Evolutionary conservation across 2,113 vertebrate species (phyloP), one percentile per base, ranked within the genome.

Genomic region (Mesoclemmys tuberculata): DNA sequence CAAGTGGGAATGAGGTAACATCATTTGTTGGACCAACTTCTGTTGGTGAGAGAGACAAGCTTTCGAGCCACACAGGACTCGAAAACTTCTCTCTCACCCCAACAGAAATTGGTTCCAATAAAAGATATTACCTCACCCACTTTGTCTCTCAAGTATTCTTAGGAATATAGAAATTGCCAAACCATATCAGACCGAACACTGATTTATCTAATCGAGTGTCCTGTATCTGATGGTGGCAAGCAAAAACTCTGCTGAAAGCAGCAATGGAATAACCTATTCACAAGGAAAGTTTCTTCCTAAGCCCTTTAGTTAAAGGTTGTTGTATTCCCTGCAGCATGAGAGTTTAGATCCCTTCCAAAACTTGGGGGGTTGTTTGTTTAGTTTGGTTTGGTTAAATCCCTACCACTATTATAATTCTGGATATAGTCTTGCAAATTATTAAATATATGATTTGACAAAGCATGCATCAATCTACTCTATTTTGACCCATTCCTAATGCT

Each of bases 201-300:
- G n/a, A 52, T 78, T n/a, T 2, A 0, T 13, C 54, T 68, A 89
- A 22, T 61, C 26, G 55, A 31, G 14, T 10, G 7, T 88, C 24
- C 49, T 21, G 2, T 52, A 44, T n/a, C 22, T 51, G 27, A 0
- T 9, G 14, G 12, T 80, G 88, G 55, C 10, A 8, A 0, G 0
- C 38, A 11, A 1, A 1, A 75, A 89, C 56, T 22, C 12, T 8
- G 4, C 16, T n/a, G 22, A 80, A 90, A 84, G 55, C 46, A 24
- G 29, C 48, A 86, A 68, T 26, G 24, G 38, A 16, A 19, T 86
- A 89, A 48, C 44, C 3, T 58, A 3, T 79, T 80, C 68, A 2
- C 0, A 27, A 27, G 31, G 61, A 19, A 64, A 24, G 6, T 81
- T 93, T 92, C 8, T 3, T 46, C 13, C 13, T 49, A 51, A 48